Evolutionary conservation across 1,140 invertebrate species (phyloP).

Genomic region (Brachystomella parvula): DNA sequence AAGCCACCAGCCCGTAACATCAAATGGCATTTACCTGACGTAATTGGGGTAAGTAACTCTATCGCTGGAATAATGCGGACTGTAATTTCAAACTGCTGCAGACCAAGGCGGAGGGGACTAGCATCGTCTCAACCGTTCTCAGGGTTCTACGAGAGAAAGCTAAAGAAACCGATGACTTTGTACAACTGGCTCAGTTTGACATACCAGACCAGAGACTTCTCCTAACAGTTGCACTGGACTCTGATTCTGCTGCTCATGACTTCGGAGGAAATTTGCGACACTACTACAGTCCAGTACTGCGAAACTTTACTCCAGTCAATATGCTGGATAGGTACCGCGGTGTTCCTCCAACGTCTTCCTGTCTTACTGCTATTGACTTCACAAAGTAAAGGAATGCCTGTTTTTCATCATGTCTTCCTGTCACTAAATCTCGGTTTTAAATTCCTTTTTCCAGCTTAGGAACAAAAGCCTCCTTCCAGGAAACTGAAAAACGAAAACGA

Average conservation of each 20-base stretch:
- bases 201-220: slow-evolving; percentile 22
- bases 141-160: neutral
- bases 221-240: slow-evolving; percentile 10
- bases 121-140: too few species aligned
- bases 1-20: too few species aligned
- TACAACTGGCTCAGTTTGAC: slow-evolving; percentile 13
- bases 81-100: too few species aligned
- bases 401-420: too few species aligned
- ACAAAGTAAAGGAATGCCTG: slow-evolving; percentile 12
- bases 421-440: too few species aligned
- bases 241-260: slow-evolving; percentile 17
- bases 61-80: too few species aligned
- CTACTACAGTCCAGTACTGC: slow-evolving; percentile 22
- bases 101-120: too few species aligned
- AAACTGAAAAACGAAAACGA: too few species aligned
- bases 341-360: neutral
- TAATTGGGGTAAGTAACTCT: too few species aligned
- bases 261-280: slow-evolving; percentile 27
- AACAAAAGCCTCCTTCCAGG: neutral
- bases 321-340: slow-evolving; percentile 32
- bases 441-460: too few species aligned
- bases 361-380: slow-evolving; percentile 23
- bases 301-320: slow-evolving; percentile 19
- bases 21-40: too few species aligned
- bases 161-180: neutral